phyloP scores from a whole-genome alignment of 2,113 vertebrate genomes.

The Gasterosteus nipponicus region DNA sequence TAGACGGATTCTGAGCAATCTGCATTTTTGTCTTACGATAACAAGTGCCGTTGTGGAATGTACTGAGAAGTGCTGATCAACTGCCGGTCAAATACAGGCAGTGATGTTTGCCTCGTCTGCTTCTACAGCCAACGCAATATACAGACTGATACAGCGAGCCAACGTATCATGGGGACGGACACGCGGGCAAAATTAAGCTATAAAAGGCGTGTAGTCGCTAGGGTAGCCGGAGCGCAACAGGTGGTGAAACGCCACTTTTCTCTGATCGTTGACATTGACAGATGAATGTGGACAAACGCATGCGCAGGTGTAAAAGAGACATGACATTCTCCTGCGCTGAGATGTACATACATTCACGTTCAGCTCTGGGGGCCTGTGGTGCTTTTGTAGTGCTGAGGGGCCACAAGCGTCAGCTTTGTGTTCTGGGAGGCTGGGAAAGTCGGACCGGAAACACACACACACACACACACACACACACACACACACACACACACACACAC shows the following conservation, averaged over 20 bases:
- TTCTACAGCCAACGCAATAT: not conserved
- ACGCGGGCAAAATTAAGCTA: not conserved
- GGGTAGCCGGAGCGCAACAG: too few species aligned
- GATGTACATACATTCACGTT: constrained; percentile 29
- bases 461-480: constrained; percentile 12
- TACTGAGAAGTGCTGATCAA: not conserved
- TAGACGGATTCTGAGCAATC: not conserved
- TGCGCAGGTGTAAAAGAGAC: not conserved
- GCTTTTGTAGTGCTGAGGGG: constrained; percentile 55
- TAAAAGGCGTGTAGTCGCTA: constrained; percentile 11
- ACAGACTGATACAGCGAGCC: not conserved
- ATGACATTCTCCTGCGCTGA: not conserved
- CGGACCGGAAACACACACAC: constrained; percentile 15
- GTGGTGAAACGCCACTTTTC: too few species aligned
- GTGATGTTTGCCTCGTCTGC: not conserved
- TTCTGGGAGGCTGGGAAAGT: constrained; percentile 58
- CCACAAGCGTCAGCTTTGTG: constrained; percentile 71
- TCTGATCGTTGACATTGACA: too few species aligned
- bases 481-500: constrained; percentile 24
- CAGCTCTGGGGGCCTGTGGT: constrained; percentile 41
- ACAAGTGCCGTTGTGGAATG: not conserved
- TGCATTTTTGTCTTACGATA: not conserved
- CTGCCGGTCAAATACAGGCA: too few species aligned
- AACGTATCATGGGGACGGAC: not conserved
- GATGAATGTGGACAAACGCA: not conserved